These are phyloP conservation scores for Camponotus vicinus DNA, from an alignment of 1,140 invertebrate species.

Conservation along the genomic window DNA sequence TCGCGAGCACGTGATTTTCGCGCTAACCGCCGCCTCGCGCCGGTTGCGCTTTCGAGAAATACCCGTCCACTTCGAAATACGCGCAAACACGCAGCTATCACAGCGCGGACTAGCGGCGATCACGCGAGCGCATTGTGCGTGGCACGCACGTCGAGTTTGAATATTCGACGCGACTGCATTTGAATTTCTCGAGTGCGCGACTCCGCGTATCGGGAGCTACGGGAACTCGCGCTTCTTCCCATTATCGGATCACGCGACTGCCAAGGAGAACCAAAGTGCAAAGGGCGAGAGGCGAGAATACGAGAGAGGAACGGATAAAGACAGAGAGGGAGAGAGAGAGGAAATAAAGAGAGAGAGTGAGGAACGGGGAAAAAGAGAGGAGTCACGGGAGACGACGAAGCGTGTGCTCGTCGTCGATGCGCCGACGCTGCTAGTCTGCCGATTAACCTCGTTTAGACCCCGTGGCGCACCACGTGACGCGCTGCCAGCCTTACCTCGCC, in stretches of 20 bases:
- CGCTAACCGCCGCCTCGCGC: background rate
- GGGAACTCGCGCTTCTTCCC: conserved; percentile 41
- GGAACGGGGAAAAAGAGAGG: background rate
- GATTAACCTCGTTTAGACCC: conserved; percentile 85
- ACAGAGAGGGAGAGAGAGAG: background rate
- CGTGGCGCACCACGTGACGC: conserved; percentile 83
- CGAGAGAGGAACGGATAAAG: conserved; percentile 12
- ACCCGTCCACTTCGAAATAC: conserved; percentile 65
- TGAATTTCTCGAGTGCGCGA: conserved; percentile 29
- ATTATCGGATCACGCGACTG: conserved; percentile 37
- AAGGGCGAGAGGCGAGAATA: conserved; percentile 35
- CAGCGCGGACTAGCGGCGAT: conserved; percentile 72
- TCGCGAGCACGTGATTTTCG: conserved; percentile 3
- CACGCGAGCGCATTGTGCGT: conserved; percentile 8
- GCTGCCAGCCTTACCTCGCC: conserved; percentile 73
- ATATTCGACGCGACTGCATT: conserved; percentile 35
- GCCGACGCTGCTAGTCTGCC: conserved; percentile 80
- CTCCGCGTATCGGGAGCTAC: background rate
- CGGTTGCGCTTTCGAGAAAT: conserved; percentile 11
- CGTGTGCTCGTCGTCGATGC: conserved; percentile 73
- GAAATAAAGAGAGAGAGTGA: background rate
- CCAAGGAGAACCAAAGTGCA: conserved; percentile 48
- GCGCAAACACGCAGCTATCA: conserved; percentile 66
- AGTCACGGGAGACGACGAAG: conserved; percentile 42
- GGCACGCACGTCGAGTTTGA: background rate